Base-by-base conservation (phyloP, 2,888 invertebrate species). In the Aquatica leii region DNA sequence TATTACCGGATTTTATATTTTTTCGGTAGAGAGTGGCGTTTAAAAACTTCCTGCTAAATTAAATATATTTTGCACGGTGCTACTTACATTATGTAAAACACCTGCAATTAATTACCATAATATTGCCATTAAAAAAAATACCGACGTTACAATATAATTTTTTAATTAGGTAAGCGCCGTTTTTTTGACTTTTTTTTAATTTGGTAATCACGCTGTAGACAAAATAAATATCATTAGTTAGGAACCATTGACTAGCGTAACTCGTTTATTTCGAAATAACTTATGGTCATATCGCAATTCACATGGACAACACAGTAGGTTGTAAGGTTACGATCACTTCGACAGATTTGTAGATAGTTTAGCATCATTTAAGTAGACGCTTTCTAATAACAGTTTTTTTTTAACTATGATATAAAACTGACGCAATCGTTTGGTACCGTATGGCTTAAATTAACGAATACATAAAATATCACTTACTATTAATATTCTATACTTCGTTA, bases 241-340 rank as follows among this genome's bases (percentile, higher is more conserved):
- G 14, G 34, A 24, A 35, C 37, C 14, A 50, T 59, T 52, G 50
- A 46, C 46, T 56, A 46, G 18, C 18, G 48, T 52, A 65, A 61
- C 60, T 48, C 52, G 65, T 60, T 58, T 53, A 41, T 63, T 65
- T 65, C 61, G 65, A 65, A 61, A 65, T 37, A 64, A 21, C 55
- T 21, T 11, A 54, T 41, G 24, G 55, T 50, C 50, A 65, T 61
- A 60, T 65, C 61, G 60, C 65, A 65, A 61, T 57, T 60, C 48
- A 61, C 57, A 61, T 58, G 49, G 62, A 54, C 61, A 68, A 61
- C 58, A 48, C 60, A 59, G 68, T 68, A 63, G 65, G 68, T 63
- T 66, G 68, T 66, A 63, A 66, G 65, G 63, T 66, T 68, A 66
- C 61, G 50, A 68, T 55, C 58, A 62, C 56, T 59, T 58, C 61